Conservation (phyloP, 37 sponge, comb jelly and placozoan species). For the Cliona cf. orientalis region DNA sequence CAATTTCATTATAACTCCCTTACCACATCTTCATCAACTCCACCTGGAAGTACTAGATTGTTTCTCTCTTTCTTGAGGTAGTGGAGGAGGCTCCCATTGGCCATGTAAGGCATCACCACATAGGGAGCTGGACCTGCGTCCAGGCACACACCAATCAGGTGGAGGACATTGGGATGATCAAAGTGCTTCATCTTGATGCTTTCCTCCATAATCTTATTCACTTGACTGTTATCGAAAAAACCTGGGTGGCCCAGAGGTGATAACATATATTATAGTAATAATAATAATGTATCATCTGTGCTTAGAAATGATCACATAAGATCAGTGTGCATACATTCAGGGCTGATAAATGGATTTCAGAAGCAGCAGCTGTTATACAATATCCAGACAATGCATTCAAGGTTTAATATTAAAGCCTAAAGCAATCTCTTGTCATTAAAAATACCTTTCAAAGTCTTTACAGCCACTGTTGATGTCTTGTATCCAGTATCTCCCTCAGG, state of each 20-base stretch:
- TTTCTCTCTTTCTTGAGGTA: slow-evolving; percentile 33
- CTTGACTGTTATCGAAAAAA: neutral
- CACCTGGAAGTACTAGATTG: neutral
- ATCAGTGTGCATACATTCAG: too few relatives aligned
- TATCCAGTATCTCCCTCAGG: neutral
- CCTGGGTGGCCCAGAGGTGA: slow-evolving; percentile 1
- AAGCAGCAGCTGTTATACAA: too few relatives aligned
- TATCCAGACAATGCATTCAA: too few relatives aligned
- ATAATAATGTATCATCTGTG: too few relatives aligned
- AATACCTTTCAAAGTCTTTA: slow-evolving; percentile 49
- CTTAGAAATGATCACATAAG: too few relatives aligned
- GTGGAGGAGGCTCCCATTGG: slow-evolving; percentile 36
- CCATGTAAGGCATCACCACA: slow-evolving; percentile 40
- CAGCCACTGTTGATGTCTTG: slow-evolving; percentile 21
- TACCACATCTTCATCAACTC: slow-evolving; percentile 29
- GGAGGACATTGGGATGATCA: slow-evolving; percentile 46
- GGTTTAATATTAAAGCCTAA: too few relatives aligned
- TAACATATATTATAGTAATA: too few relatives aligned
- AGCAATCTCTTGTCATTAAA: too few relatives aligned
- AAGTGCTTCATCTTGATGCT: slow-evolving; percentile 46
- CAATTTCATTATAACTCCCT: neutral
- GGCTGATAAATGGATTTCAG: too few relatives aligned
- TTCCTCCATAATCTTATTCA: slow-evolving; percentile 23
- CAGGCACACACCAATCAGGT: slow-evolving; percentile 40
- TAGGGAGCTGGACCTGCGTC: slow-evolving; percentile 50